Conservation (phyloP, 2,888 invertebrate species). For the Clivina fossor region DNA sequence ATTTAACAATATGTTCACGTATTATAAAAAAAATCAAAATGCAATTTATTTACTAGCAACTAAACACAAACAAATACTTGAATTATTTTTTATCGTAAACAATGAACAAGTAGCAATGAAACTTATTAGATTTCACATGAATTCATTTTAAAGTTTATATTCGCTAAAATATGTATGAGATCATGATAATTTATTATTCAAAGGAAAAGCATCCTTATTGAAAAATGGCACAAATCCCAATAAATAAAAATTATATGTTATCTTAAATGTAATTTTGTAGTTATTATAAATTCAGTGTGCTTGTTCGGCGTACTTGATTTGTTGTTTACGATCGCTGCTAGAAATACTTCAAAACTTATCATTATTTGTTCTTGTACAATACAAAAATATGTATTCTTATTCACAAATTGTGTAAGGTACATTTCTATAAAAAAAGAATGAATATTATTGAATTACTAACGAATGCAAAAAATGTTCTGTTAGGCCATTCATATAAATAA, state of each 20-base stretch:
- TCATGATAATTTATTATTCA: slow-evolving; percentile 15
- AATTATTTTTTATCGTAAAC: slow-evolving; percentile 15
- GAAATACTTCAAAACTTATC: no score
- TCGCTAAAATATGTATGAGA: slow-evolving; percentile 16
- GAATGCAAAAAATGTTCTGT: not conserved
- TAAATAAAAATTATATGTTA: no score
- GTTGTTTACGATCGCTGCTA: slow-evolving; percentile 19
- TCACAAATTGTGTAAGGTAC: not conserved
- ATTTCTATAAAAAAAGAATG: slow-evolving; percentile 10
- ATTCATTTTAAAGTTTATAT: slow-evolving; percentile 7
- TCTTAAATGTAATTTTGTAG: slow-evolving; percentile 27
- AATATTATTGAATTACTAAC: not conserved
- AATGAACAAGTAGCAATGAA: no score
- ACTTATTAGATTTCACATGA: slow-evolving; percentile 9
- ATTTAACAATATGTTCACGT: slow-evolving; percentile 9
- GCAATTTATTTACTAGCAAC: no score
- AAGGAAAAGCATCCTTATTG: slow-evolving; percentile 12
- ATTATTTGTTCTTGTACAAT: not conserved
- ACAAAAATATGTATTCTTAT: not conserved
- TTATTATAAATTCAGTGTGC: slow-evolving; percentile 13
- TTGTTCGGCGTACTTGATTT: no score
- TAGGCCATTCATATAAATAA: slow-evolving; percentile 13
- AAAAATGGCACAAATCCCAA: slow-evolving; percentile 28
- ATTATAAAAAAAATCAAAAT: not conserved
- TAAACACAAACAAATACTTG: slow-evolving; percentile 10